Evolutionary conservation across 2,113 vertebrate species (phyloP).

Genomic region (Drymodes brunneopygia): DNA sequence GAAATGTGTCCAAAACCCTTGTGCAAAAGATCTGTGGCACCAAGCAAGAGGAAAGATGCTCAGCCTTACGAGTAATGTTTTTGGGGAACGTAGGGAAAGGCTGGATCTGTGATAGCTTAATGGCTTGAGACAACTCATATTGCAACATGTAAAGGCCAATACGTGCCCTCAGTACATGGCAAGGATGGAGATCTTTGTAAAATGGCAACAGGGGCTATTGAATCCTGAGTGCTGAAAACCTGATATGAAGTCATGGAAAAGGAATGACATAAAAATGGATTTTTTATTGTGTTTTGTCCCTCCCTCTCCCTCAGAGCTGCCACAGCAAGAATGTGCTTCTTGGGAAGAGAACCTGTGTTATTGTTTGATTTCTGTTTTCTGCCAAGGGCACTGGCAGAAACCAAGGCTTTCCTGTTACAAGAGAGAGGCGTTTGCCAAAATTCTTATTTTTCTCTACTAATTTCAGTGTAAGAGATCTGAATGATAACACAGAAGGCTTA

Average conservation of each 20-base stretch:
- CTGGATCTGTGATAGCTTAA: background rate
- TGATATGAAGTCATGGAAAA: background rate
- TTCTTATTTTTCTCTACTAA: background rate
- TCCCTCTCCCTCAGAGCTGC: background rate
- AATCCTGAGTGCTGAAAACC: background rate
- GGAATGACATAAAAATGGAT: background rate
- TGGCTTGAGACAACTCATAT: background rate
- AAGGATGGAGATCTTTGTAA: background rate
- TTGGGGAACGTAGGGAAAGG: background rate
- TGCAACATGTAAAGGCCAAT: background rate
- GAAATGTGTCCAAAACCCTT: background rate
- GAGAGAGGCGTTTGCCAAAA: background rate
- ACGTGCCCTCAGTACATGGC: fast-evolving
- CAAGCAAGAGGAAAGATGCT: background rate
- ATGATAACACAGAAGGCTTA: background rate
- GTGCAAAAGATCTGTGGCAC: background rate
- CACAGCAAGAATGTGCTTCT: background rate
- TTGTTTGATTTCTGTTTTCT: background rate
- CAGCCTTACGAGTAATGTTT: background rate
- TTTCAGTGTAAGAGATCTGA: background rate
- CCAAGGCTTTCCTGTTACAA: background rate
- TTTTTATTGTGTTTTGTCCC: background rate
- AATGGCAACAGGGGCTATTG: background rate
- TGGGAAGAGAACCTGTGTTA: background rate
- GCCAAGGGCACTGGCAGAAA: background rate